Conservation (phyloP, 2,113 vertebrate genomes). For the Cichladusa arquata region DNA sequence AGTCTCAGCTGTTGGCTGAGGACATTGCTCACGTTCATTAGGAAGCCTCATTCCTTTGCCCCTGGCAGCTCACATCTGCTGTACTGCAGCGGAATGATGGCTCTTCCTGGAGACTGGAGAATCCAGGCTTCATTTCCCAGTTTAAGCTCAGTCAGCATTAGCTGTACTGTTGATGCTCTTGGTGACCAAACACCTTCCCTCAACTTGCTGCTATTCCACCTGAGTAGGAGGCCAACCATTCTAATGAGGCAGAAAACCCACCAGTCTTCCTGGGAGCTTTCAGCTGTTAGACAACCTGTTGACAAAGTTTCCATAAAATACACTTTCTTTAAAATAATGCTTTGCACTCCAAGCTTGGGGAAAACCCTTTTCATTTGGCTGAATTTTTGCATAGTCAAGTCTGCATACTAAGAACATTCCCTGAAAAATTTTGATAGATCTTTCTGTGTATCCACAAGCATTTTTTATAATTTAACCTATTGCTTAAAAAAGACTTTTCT, state of each 20-base stretch:
- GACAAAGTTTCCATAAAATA: background rate
- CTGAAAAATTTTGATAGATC: background rate
- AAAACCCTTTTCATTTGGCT: background rate
- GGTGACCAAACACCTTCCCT: background rate
- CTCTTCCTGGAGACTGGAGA: background rate
- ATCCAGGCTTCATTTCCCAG: background rate
- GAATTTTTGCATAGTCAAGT: background rate
- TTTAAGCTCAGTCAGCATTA: background rate
- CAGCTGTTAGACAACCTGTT: background rate
- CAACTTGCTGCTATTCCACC: background rate
- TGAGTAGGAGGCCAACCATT: background rate
- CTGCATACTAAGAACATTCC: fast-evolving
- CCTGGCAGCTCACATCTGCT: background rate
- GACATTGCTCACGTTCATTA: fast-evolving
- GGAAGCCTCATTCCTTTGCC: background rate
- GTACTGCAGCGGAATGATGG: fast-evolving
- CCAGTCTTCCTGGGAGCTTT: background rate
- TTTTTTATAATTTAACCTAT: background rate
- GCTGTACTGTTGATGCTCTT: background rate
- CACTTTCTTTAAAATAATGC: background rate
- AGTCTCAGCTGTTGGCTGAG: background rate
- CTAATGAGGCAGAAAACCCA: background rate
- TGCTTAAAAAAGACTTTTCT: background rate
- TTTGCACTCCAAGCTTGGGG: fast-evolving
- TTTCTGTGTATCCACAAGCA: background rate